Evolutionary conservation across 1,140 invertebrate genomes (phyloP).

Genomic region (Zophobas atratus): DNA sequence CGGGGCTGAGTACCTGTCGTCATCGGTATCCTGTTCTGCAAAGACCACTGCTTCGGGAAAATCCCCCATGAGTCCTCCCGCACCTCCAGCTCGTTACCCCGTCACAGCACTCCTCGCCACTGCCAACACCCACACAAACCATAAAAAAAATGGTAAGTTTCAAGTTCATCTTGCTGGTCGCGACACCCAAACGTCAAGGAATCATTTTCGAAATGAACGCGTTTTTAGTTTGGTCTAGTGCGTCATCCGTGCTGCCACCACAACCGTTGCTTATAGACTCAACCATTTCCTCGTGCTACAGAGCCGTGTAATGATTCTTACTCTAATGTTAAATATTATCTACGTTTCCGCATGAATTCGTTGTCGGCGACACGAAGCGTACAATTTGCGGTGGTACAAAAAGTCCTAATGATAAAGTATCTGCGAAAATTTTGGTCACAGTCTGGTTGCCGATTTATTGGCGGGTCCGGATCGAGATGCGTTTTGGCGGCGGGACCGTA

Average conservation of each 20-base stretch:
- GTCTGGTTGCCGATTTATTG: conserved; percentile 20
- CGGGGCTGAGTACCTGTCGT: conserved; percentile 46
- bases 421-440: conserved; percentile 17
- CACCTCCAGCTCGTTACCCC: conserved; percentile 22
- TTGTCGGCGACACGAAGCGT: conserved; percentile 55
- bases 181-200: conserved; percentile 21
- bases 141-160: conserved; percentile 38
- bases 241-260: conserved; percentile 40
- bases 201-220: conserved; percentile 47
- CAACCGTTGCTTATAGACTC: conserved; percentile 10
- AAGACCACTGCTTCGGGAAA: conserved; percentile 58
- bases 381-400: conserved; percentile 53
- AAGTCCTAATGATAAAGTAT: too few relatives aligned
- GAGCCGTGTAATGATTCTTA: conserved; percentile 55
- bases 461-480: not conserved
- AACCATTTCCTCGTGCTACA: conserved; percentile 53
- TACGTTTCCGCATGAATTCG: conserved; percentile 63
- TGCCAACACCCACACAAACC: conserved; percentile 28
- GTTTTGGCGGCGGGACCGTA: not conserved
- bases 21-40: conserved; percentile 57
- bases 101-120: conserved; percentile 41
- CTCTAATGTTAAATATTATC: conserved; percentile 64
- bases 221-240: conserved; percentile 38
- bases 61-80: conserved; percentile 54
- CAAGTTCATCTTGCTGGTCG: conserved; percentile 42